Evolutionary conservation across 1,140 invertebrate genomes (phyloP).

Genomic region (Stegodyphus mimosarum): DNA sequence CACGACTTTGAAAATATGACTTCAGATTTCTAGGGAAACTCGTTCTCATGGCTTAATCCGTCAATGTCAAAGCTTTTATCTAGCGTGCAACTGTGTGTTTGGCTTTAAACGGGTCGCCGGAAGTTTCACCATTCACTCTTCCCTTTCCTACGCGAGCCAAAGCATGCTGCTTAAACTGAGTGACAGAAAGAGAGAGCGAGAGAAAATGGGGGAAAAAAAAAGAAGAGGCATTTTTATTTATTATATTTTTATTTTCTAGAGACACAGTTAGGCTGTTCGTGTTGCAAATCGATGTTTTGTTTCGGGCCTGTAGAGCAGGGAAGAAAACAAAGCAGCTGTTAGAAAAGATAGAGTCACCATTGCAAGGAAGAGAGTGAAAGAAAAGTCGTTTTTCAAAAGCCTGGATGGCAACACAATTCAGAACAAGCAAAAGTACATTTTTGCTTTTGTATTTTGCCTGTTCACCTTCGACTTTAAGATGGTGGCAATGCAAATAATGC

Average conservation of each 20-base stretch:
- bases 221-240: too few species aligned
- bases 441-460: too few species aligned
- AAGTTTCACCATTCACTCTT: constrained; percentile 25
- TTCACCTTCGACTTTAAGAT: too few species aligned
- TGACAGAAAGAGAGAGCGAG: too few species aligned
- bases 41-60: constrained; percentile 24
- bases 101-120: constrained; percentile 35
- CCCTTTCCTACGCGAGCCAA: constrained; percentile 8
- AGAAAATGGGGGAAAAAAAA: too few species aligned
- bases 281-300: constrained; percentile 56
- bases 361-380: neutral
- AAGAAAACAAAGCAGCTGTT: constrained; percentile 56
- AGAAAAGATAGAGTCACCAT: constrained; percentile 52
- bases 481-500: too few species aligned
- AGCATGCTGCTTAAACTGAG: too few species aligned
- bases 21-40: constrained; percentile 36
- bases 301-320: constrained; percentile 12
- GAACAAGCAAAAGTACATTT: too few species aligned
- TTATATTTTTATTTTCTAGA: neutral
- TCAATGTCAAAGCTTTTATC: constrained; percentile 10
- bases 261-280: constrained; percentile 7
- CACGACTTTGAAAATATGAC: constrained; percentile 41
- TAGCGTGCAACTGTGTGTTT: constrained; percentile 34
- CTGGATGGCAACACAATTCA: constrained; percentile 11
- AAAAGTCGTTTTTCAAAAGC: constrained; percentile 30